Base-by-base conservation (phyloP, 2,888 invertebrate species). In the Catocala sponsa region DNA sequence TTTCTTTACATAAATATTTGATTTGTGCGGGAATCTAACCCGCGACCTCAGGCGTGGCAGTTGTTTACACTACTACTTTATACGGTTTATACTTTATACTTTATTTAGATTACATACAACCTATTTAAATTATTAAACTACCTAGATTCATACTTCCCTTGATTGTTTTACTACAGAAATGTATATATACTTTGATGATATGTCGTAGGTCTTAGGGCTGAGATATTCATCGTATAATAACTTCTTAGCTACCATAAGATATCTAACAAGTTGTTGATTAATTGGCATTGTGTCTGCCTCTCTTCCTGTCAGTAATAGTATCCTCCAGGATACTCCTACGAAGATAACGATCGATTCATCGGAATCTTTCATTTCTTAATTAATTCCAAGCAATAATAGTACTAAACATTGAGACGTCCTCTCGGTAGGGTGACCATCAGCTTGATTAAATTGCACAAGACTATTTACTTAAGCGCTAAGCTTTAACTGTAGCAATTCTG, bases 311-410 rank as follows among this genome's bases (percentile, higher is more conserved):
- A 43, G 49, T 56, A 63, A 68, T 46, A 55, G 58, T 52, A 62
- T 73, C 57, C 64, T 72, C 32, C 47, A 50, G n/a, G 56, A 64
- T 59, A 43, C 25, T 54, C 44, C 53, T 35, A 35, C 13, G 53
- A 55, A 65, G 76, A 76, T 77, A 69, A 50, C 51, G 41, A 76
- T 72, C 69, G 4, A 51, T 69, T 66, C 55, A 54, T 48, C 48
- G 50, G 43, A 71, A 70, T 69, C 54, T 65, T 65, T 69, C 47
- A 59, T 64, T 57, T 59, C 55, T 59, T 64, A 64, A 67, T 78
- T 61, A 63, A 78, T 72, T 74, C 70, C 58, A 63, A 68, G 60
- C 56, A 58, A 65, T 64, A 64, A 65, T 48, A 68, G 56, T 60
- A 57, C 53, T 70, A 54, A 63, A 65, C 75, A 62, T 66, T 72